These are phyloP conservation scores for Pangasius krempfi DNA, from an alignment of 2,797 vertebrate species.

Conservation along the genomic window DNA sequence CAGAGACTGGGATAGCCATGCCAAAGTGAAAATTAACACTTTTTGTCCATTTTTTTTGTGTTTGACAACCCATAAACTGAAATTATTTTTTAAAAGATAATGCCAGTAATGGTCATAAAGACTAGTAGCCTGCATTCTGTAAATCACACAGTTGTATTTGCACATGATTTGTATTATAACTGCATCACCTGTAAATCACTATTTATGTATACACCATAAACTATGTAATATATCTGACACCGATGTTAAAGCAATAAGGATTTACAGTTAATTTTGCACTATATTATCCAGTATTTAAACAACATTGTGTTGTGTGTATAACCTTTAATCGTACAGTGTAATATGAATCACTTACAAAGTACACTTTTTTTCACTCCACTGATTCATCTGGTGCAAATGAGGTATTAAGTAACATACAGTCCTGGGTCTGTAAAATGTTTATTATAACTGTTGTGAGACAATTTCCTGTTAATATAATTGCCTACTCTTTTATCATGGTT, in stretches of 20 bases:
- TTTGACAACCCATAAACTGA: background rate
- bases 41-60: background rate
- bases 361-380: background rate
- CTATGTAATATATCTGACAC: too few species aligned
- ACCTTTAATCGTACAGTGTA: background rate
- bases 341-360: background rate
- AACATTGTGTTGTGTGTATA: background rate
- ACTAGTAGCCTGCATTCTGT: background rate
- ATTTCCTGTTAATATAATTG: background rate
- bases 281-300: too few species aligned
- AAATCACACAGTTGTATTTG: too few species aligned
- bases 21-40: background rate
- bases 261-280: too few species aligned
- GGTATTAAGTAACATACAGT: background rate
- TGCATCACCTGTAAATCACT: too few species aligned
- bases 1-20: background rate
- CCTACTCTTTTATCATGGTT: background rate
- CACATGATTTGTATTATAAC: too few species aligned
- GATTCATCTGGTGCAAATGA: background rate
- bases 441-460: background rate
- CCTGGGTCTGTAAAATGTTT: background rate
- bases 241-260: too few species aligned
- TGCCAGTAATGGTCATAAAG: background rate
- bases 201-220: too few species aligned
- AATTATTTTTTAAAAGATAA: background rate